Base-by-base conservation (phyloP, 2,888 invertebrate genomes). In the Nineta flava region DNA sequence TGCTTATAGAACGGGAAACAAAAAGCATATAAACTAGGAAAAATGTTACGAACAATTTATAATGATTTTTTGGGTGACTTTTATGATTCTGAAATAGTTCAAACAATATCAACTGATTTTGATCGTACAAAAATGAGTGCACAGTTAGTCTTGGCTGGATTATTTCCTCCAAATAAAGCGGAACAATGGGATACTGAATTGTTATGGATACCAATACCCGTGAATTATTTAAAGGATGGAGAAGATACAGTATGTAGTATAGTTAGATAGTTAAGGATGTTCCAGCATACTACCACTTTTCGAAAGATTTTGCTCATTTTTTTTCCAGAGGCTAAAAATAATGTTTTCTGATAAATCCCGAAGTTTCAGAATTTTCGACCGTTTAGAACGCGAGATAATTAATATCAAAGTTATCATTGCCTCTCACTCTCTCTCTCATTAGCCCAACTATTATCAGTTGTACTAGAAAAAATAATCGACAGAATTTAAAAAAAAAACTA, bases 111-210 rank as follows among this genome's bases (percentile, higher is more conserved):
- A 34, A 83, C 85, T 0, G 77, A 81, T 60, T 80, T 72, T 59
- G 80, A 81, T 48, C 71, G 86, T 46, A 86, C 87, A 0, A 75
- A 86, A 65, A 83, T 83, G 76, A 81, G 83, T 3, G 81, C 78
- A 0, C 69, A 81, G 52, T 66, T 81, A 21, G 79, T 81, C 3
- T 65, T 83, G 51, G 76, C 83, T 2, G 84, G 79, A 0, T 60
- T 87, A 19, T 87, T 76, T 61, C 81, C 79, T 2, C 81, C 83
- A 1, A 45, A 34, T 2, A 55, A 55, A 1, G 53, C 59, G 1
- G 73, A 76, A 57, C 60, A 57, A 49, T 76, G 75, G 75, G 66
- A 70, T 48, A 50, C 60, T 9, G 52, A 59, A 42, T 54, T 79
- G 9, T 55, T 62, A 3, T 81, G 80, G 81, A 73, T 76, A 55